phyloP scores from a whole-genome alignment of 2,888 invertebrate species.

The Maniola hyperantus region DNA sequence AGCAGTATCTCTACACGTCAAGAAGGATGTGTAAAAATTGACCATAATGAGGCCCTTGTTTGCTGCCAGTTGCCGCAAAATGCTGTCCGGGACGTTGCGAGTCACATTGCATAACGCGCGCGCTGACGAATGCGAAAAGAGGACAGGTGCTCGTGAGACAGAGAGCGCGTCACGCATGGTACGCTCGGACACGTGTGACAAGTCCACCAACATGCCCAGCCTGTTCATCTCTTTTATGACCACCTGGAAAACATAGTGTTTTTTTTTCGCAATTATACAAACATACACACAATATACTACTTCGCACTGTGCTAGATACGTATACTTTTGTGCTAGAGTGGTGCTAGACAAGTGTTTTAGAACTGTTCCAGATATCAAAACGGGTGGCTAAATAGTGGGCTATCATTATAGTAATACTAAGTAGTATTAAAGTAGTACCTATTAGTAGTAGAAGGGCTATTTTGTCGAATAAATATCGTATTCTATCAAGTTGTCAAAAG shows the following conservation, averaged over 20 bases:
- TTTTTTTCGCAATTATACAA: too few relatives aligned
- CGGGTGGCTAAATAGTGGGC: too few relatives aligned
- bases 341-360: too few relatives aligned
- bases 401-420: too few relatives aligned
- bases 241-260: conserved; percentile 70
- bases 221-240: conserved; percentile 95
- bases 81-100: conserved; percentile 91
- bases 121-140: conserved; percentile 93
- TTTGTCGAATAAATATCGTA: too few relatives aligned
- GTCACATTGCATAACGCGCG: conserved; percentile 91
- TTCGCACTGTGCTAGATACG: too few relatives aligned
- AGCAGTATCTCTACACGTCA: conserved; percentile 88
- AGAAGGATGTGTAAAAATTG: conserved; percentile 91
- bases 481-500: too few relatives aligned
- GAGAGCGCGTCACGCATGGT: conserved; percentile 92
- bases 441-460: too few relatives aligned
- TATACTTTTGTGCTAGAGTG: too few relatives aligned
- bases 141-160: conserved; percentile 90
- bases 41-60: conserved; percentile 94
- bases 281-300: too few relatives aligned
- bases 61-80: conserved; percentile 86
- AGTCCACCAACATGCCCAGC: conserved; percentile 93
- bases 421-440: too few relatives aligned
- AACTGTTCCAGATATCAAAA: too few relatives aligned
- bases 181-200: conserved; percentile 90